Percentiles rank a stretch among this genome's conserved stretches.
Evolutionary conservation across 2,888 invertebrate species (phyloP).

Genomic region (Halictus ligatus): DNA sequence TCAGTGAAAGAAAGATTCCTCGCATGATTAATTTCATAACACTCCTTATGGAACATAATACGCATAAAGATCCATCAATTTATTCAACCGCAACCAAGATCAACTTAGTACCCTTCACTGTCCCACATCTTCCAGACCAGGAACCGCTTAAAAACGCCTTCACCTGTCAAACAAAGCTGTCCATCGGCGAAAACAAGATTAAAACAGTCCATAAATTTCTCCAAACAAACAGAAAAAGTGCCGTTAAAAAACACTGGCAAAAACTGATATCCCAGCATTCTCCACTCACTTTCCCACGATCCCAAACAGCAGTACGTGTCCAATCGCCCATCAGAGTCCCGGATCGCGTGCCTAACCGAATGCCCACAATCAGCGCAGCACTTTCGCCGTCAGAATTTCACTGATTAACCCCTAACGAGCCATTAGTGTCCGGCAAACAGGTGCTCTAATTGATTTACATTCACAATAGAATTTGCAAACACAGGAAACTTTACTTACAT

Average conservation of each 20-base stretch:
- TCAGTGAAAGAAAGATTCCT: too few species aligned
- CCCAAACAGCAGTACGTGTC: neutral
- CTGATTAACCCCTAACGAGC: neutral
- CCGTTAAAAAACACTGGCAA: neutral
- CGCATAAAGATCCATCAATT: too few species aligned
- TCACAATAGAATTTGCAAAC: neutral
- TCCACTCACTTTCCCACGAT: neutral
- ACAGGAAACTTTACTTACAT: too few species aligned
- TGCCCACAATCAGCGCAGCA: neutral
- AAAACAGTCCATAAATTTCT: neutral
- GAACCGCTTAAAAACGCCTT: neutral
- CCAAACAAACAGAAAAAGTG: neutral
- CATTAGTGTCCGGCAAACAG: neutral
- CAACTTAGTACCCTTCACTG: neutral
- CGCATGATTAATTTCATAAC: too few species aligned
- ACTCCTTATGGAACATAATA: too few species aligned
- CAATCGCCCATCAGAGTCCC: neutral
- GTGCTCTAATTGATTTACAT: neutral
- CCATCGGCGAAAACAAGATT: neutral
- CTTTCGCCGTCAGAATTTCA: neutral
- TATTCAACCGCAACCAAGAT: too few species aligned
- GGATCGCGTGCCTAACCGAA: neutral
- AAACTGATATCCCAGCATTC: neutral
- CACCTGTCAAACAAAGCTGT: neutral
- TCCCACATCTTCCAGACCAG: neutral